Base-by-base conservation (phyloP, 1,140 invertebrate genomes). In the Bicyclus anynana region DNA sequence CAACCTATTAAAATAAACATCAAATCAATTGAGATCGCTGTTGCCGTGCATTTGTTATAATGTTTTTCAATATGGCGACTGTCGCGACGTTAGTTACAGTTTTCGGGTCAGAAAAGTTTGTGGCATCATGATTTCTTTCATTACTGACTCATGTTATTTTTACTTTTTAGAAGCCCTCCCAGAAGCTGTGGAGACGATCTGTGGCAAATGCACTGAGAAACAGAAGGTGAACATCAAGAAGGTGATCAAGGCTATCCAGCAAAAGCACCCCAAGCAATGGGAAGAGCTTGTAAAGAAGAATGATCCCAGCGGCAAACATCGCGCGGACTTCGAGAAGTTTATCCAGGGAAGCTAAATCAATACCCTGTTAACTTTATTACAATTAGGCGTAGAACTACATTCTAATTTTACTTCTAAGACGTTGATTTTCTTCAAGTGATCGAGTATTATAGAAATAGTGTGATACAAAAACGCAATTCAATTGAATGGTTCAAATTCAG, bases 171-270 rank as follows among this genome's bases (percentile, higher is more conserved):
- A 86, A 64, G 78, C 91, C 29, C 73, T 93, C 16, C 92, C 92
- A 0, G 92, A 93, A 62, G 91, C 91, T 0, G 71, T 93, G 29
- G 79, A 89, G 55, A 92, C 90, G 2, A 89, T 89, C n/a, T 93
- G 92, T 63, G 74, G 66, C 0, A 87, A 90, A 65, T 93, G 92
- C 69, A 91, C 89, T 0, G 89, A 91, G 29, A 91, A 91, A 65
- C 91, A 92, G 65, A 91, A 89, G 62, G 74, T 72, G 6, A 92
- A 92, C 26, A 91, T 93, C 9, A 90, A 92, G 51, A 92, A 92
- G 73, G 89, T 95, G 5, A 92, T 93, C 23, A 84, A 71, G 40
- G 80, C 82, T 20, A 80, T 90, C 35, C 84, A 85, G 49, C 65
- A 84, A 49, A 89, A 89, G 16, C 75, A 84, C 49, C 84, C 89